Conservation (phyloP, 2,113 vertebrate genomes). For the Pseudonaja textilis region DNA sequence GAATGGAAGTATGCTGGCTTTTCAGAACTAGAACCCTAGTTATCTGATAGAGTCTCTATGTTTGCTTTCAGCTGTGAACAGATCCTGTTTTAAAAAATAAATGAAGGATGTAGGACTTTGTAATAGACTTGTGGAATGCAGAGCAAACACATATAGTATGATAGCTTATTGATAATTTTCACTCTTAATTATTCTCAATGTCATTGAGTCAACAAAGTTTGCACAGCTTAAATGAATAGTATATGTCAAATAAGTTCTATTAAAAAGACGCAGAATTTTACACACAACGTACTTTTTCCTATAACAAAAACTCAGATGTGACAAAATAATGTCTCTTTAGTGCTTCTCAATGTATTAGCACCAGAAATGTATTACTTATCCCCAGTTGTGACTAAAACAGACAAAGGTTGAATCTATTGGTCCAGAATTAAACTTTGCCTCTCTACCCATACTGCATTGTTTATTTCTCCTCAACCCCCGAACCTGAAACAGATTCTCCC, state of each 20-base stretch:
- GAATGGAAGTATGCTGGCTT: not conserved
- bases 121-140: not conserved
- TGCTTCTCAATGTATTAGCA: not conserved
- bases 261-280: not conserved
- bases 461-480: not conserved
- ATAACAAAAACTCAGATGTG: not conserved
- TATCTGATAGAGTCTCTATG: not conserved
- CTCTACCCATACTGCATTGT: not conserved
- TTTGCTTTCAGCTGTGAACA: not conserved
- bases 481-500: not conserved
- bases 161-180: conserved; percentile 32
- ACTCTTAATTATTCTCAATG: conserved; percentile 41
- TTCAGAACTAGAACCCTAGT: not conserved
- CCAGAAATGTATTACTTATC: not conserved
- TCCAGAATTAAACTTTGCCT: not conserved
- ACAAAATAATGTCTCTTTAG: not conserved
- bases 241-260: not conserved
- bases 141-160: conserved; percentile 34
- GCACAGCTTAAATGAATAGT: not conserved
- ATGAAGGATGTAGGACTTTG: not conserved
- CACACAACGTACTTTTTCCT: not conserved
- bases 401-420: not conserved
- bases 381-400: not conserved
- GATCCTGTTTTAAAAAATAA: conserved; percentile 17
- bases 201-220: accelerated